Conservation (phyloP, 2,113 vertebrate genomes). For the Cathartes aura region DNA sequence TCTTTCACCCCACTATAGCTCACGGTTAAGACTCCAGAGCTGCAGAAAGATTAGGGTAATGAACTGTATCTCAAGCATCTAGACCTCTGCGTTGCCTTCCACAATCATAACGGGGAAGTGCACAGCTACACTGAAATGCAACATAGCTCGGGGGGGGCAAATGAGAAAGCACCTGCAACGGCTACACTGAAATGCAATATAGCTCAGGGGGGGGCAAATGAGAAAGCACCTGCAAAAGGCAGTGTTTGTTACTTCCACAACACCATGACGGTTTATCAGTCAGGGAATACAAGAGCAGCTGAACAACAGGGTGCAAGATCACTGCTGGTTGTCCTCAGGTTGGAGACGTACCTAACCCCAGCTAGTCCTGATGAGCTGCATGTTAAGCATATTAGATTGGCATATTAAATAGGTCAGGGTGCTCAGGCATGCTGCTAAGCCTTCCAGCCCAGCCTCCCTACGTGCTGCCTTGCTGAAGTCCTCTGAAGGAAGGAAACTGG, state of each 20-base stretch:
- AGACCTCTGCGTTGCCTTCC: background rate
- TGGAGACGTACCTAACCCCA: background rate
- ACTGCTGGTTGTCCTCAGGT: background rate
- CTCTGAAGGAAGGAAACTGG: background rate
- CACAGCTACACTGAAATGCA: background rate
- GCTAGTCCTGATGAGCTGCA: background rate
- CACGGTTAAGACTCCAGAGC: rapidly evolving
- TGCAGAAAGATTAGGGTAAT: background rate
- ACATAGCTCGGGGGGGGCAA: rapidly evolving
- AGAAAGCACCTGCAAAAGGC: background rate
- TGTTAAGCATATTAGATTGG: background rate
- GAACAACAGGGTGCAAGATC: background rate
- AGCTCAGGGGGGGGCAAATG: background rate
- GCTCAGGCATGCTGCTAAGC: background rate
- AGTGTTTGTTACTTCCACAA: background rate
- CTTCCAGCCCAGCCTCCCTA: background rate
- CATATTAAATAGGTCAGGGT: background rate
- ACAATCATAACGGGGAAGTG: background rate
- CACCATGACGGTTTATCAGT: rapidly evolving
- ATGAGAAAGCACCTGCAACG: background rate
- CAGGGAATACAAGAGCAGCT: background rate
- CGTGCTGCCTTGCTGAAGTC: background rate
- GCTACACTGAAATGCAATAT: background rate
- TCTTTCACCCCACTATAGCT: background rate
- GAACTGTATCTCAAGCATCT: background rate